A percentile compares a stretch with the other conserved stretches of the same genome.
These are phyloP conservation scores for Gopherus evgoodei DNA, from an alignment of 2,113 vertebrate species.

Conservation along the genomic window DNA sequence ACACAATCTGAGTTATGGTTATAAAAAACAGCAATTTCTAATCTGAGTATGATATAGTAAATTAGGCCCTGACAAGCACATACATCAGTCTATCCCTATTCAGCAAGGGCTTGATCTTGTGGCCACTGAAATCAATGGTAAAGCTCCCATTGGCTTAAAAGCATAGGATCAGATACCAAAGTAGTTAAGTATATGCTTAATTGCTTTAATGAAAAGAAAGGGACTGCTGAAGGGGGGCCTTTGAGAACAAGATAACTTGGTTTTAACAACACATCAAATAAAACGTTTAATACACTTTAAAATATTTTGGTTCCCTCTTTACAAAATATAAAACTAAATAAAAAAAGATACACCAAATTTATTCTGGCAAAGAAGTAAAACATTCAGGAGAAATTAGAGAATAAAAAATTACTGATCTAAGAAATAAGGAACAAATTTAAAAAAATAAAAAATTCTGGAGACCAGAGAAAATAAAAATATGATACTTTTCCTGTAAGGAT, in stretches of 20 bases:
- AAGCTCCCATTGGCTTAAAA: not conserved
- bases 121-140: not conserved
- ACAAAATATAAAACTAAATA: rapidly evolving
- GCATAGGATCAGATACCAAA: not conserved
- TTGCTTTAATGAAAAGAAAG: not conserved
- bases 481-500: not conserved
- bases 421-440: not conserved
- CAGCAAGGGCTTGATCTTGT: not conserved
- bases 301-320: not conserved
- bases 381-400: not conserved
- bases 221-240: not conserved
- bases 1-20: not conserved
- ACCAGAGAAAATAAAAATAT: not conserved
- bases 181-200: not conserved
- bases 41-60: not conserved
- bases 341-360: not conserved
- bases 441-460: not conserved
- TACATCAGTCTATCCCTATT: not conserved
- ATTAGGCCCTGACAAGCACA: not conserved
- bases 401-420: not conserved
- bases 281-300: not conserved
- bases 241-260: not conserved
- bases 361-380: not conserved
- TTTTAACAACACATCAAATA: not conserved
- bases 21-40: not conserved